Conservation (phyloP, 2,888 invertebrate species). For the Gasteruption jaculator region DNA sequence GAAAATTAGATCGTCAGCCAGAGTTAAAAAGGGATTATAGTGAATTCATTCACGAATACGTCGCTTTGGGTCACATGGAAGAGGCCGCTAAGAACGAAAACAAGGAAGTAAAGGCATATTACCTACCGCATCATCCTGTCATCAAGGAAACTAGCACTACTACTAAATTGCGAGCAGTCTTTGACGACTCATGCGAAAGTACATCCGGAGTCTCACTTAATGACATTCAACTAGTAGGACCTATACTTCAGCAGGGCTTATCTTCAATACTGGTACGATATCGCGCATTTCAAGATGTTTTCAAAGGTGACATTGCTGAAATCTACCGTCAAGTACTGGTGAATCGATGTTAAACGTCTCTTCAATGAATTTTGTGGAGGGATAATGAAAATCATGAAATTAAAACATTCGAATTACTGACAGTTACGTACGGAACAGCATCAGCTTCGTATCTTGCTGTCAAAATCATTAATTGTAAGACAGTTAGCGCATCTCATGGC, state of each 20-base stretch:
- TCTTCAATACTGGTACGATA: constrained; percentile 20
- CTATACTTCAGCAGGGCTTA: constrained; percentile 22
- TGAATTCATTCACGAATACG: constrained; percentile 12
- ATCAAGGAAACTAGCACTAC: constrained; percentile 21
- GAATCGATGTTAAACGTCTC: background rate
- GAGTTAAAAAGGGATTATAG: constrained; percentile 4
- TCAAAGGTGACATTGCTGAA: too few species aligned
- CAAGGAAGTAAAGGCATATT: constrained; percentile 12
- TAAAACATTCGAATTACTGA: background rate
- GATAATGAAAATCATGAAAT: background rate
- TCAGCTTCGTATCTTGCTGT: background rate
- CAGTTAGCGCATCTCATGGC: constrained; percentile 20
- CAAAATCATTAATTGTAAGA: constrained; percentile 11
- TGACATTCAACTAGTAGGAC: constrained; percentile 22
- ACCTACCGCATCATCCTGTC: constrained; percentile 31
- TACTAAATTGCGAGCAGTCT: constrained; percentile 31
- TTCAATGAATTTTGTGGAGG: background rate
- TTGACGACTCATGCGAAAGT: constrained; percentile 25
- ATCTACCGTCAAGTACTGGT: constrained; percentile 2
- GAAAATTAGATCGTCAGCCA: constrained; percentile 4
- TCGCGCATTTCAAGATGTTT: constrained; percentile 6
- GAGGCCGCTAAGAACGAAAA: background rate
- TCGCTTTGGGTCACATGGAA: constrained; percentile 5
- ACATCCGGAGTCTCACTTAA: constrained; percentile 18
- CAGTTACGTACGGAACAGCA: background rate